Percentiles rank a stretch among this genome's conserved stretches.
These are phyloP conservation scores for Parus major DNA, from an alignment of 2,113 vertebrate genomes.

Conservation along the genomic window DNA sequence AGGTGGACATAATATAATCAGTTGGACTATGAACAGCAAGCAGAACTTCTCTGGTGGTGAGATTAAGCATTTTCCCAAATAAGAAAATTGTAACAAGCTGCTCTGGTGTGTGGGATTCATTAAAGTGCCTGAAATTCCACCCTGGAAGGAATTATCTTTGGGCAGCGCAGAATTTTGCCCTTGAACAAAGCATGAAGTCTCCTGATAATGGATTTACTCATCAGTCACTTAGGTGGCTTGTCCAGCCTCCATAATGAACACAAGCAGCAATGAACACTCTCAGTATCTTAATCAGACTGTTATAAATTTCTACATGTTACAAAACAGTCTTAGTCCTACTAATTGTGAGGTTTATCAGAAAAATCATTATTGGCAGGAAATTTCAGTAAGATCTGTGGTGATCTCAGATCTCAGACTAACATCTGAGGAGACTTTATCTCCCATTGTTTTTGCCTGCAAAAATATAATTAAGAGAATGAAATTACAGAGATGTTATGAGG, in stretches of 20 bases:
- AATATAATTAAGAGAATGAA: slow-evolving; percentile 18
- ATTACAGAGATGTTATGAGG: not conserved
- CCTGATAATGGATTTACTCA: not conserved
- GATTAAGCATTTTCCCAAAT: not conserved
- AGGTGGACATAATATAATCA: not conserved
- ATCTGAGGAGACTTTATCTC: not conserved
- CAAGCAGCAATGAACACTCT: not conserved
- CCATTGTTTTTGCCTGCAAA: not conserved
- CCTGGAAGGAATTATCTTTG: not conserved
- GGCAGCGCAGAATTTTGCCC: not conserved
- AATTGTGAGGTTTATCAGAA: slow-evolving; percentile 18
- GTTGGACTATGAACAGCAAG: not conserved
- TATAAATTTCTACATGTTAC: not conserved
- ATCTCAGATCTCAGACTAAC: not conserved
- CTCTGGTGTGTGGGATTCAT: not conserved
- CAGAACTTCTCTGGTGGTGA: not conserved
- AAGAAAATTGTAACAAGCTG: not conserved
- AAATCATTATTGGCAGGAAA: slow-evolving; percentile 17
- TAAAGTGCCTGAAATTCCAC: not conserved
- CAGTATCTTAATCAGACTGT: not conserved
- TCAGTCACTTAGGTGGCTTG: not conserved
- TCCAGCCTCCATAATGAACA: not conserved
- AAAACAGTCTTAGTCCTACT: not conserved
- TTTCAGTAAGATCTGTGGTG: not conserved
- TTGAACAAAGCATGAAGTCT: not conserved